phyloP scores from a whole-genome alignment of 53 echinoderm and acorn worm species.

The Echinometra lucunter region DNA sequence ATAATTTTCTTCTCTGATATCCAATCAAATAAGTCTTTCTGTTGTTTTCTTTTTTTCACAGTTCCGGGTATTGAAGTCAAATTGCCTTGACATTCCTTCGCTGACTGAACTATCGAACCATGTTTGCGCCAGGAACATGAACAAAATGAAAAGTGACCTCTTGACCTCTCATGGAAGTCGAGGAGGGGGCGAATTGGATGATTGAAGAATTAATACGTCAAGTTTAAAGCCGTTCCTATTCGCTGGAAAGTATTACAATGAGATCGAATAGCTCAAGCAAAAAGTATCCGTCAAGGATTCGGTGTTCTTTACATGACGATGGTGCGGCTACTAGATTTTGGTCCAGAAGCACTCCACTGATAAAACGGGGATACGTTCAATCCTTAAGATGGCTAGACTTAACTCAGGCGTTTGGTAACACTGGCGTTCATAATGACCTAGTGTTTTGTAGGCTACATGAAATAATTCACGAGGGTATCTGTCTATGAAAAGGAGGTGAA shows the following conservation, averaged over 20 bases:
- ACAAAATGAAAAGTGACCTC: background rate
- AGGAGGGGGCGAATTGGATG: background rate
- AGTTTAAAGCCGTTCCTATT: background rate
- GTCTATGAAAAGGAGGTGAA: too few species aligned
- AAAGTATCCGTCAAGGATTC: background rate
- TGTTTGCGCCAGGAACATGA: background rate
- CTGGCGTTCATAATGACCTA: background rate
- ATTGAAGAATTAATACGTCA: slow-evolving; percentile 14
- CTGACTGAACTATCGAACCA: background rate
- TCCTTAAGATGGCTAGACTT: background rate
- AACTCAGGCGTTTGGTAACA: background rate
- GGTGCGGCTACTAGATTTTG: background rate
- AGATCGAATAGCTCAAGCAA: background rate
- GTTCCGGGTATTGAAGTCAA: background rate
- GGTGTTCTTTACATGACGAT: background rate
- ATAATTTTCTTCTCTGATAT: background rate
- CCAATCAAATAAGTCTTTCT: background rate
- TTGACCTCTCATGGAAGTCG: background rate
- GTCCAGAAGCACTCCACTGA: background rate
- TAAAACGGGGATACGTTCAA: background rate
- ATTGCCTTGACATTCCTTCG: background rate
- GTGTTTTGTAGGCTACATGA: too few species aligned
- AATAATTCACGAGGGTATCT: too few species aligned
- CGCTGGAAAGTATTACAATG: background rate
- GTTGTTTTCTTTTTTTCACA: background rate